Evolutionary conservation across 2,797 vertebrate species (phyloP), one percentile per base, ranked within the genome.

Genomic region (Sciurus carolinensis): DNA sequence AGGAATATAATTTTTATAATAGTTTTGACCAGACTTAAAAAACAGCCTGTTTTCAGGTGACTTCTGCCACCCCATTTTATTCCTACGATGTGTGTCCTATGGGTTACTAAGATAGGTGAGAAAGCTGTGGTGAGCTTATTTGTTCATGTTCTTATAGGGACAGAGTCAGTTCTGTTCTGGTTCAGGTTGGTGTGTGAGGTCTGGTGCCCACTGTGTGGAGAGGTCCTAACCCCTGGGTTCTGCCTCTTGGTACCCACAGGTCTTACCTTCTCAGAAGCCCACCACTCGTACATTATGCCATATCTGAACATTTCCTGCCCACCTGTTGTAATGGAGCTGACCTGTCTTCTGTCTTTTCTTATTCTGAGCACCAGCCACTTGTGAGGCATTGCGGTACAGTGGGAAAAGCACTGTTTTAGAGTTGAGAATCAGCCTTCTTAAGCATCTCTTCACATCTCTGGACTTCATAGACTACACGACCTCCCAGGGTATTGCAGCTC

Each of bases 1-100:
- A 44, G 71, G 17, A 87, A 57, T 80, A 59, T 1, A 22, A 87
- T 90, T n/a, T 97, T 91, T 69, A 83, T 2, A 86, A 77, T 85
- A 72, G 75, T 73, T 89, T 83, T 85, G 75, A 81, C 50, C 26
- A 64, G 17, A 72, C 87, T 77, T n/a, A 83, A 82, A 80, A 87
- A 83, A 24, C 39, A 57, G 33, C 15, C 54, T 52, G 0, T 76
- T 80, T 17, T 87, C 73, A 66, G 71, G 26, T 82, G 14, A 30
- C 44, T 66, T 26, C 50, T 95, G 22, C 33, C 86, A 75, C 91
- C 20, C 81, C 44, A 62, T 94, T 72, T 59, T n/a, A 36, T 71
- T 24, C 9, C n/a, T 8, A n/a, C 12, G 18, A 22, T 52, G 0
- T 75, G 4, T 80, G 18, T 91, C 30, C 39, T 39, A 33, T 47